Base-by-base conservation (phyloP, 2,113 vertebrate species). In the Narcine bancroftii region DNA sequence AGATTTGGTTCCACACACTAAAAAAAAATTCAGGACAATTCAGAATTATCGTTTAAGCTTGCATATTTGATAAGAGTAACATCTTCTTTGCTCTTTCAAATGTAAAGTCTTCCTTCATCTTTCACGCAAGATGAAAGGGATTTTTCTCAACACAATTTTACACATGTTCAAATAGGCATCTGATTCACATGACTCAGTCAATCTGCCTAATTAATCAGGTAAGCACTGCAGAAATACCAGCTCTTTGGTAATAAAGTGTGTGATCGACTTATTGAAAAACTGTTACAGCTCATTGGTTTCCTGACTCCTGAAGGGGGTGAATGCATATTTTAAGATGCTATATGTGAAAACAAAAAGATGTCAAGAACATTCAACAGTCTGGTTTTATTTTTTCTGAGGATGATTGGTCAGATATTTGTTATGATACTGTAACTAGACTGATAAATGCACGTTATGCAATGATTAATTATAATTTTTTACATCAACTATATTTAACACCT, bases 1-100 rank as follows among this genome's bases (percentile, higher is more conserved):
- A 77, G 96, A 96, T 71, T 97, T 97, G 3, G 95, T 96, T 47
- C 98, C 97, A 93, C 95, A 96, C 92, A 99, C 99, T 99, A 92
- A 85, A 81, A 95, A 96, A 0, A 66, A 53, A 92, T 33, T 53
- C 4, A 10, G 93, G 92, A 94, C 89, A 21, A 81, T 29, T 69
- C 33, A 83, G 13, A 91, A 91, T 91, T 47, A 42, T 45, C 33
- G 17, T 85, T 85, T 60, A 60, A 60, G 33, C 50, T 87, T 63
- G 53, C 29, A n/a, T 33, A 63, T 36, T 60, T 87, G 81, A n/a
- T 60, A 87, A 87, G 17, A 87, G 15, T 9, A 85, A 60, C 81
- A 60, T 36, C 19, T 87, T 87, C 60, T n/a, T 87, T 60, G 50
- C 33, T 87, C 60, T 15, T 7, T 36, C 45, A 60, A 87, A 33